phyloP scores from a whole-genome alignment of 2,888 invertebrate genomes.

The Pheosia tremula region DNA sequence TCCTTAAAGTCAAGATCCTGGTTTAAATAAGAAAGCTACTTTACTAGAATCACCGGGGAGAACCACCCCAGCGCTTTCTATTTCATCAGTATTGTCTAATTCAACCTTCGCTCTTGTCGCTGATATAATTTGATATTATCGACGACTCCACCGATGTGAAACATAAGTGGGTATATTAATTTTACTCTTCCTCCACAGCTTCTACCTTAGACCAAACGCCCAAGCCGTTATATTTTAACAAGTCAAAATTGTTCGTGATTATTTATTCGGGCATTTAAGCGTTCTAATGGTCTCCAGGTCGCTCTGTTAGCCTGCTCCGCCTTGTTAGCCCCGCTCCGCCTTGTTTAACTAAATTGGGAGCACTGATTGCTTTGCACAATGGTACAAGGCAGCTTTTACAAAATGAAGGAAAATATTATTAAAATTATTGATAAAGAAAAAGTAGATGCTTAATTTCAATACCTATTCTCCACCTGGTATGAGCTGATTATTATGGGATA shows the following conservation, averaged over 20 bases:
- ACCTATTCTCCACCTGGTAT: too few relatives aligned
- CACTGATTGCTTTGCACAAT: conserved; percentile 27
- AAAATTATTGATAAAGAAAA: background rate
- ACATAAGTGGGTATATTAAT: too few relatives aligned
- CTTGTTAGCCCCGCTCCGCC: background rate
- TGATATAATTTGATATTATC: too few relatives aligned
- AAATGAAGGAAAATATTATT: conserved; percentile 15
- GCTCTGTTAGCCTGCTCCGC: background rate
- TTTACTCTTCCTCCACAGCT: background rate
- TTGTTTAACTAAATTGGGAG: conserved; percentile 36
- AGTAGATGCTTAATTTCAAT: background rate
- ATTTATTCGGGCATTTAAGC: conserved; percentile 52
- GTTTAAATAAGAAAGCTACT: too few relatives aligned
- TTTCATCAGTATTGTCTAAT: too few relatives aligned
- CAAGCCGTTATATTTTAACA: conserved; percentile 43
- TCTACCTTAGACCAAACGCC: conserved; percentile 13
- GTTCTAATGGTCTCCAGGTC: conserved; percentile 38
- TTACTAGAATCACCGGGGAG: too few relatives aligned
- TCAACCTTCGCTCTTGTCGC: too few relatives aligned
- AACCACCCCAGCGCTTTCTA: too few relatives aligned
- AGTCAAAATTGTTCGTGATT: conserved; percentile 47
- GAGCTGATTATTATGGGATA: too few relatives aligned
- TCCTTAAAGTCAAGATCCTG: too few relatives aligned
- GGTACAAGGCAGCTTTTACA: conserved; percentile 22
- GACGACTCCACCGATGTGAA: too few relatives aligned